These are phyloP conservation scores for Gobius niger DNA, from an alignment of 2,113 vertebrate species.

Conservation along the genomic window DNA sequence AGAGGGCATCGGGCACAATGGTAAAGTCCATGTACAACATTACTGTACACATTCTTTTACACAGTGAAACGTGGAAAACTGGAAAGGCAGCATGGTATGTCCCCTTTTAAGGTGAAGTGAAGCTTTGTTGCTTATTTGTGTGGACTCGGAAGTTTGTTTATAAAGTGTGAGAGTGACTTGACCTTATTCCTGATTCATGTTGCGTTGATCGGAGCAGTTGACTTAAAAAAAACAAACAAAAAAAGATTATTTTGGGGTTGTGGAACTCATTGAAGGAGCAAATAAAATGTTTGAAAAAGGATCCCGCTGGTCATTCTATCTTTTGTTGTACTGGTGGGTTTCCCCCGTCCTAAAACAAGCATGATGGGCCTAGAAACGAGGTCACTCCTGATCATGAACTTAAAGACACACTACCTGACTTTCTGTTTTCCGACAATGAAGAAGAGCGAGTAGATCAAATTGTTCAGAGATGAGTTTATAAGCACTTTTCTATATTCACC, in stretches of 20 bases:
- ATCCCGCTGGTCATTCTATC: conserved; percentile 19
- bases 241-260: conserved; percentile 47
- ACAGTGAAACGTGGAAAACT: neutral
- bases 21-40: no score
- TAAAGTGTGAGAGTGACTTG: conserved; percentile 46
- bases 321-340: no score
- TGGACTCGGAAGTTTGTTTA: conserved; percentile 37
- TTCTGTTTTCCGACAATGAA: no score
- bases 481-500: no score
- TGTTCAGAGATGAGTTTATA: no score
- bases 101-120: conserved; percentile 5
- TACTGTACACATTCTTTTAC: no score
- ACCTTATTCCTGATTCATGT: conserved; percentile 47
- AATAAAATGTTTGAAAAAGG: conserved; percentile 61
- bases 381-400: no score
- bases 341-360: no score
- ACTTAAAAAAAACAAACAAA: conserved; percentile 9
- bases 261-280: conserved; percentile 58
- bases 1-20: neutral
- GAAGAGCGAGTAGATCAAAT: no score
- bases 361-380: no score
- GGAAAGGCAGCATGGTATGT: neutral
- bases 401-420: no score
- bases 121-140: conserved; percentile 19
- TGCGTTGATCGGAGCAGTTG: conserved; percentile 54